Percentiles rank a stretch among this genome's conserved stretches.
phyloP scores from a whole-genome alignment of 2,113 vertebrate genomes.

The Corvus cornix region DNA sequence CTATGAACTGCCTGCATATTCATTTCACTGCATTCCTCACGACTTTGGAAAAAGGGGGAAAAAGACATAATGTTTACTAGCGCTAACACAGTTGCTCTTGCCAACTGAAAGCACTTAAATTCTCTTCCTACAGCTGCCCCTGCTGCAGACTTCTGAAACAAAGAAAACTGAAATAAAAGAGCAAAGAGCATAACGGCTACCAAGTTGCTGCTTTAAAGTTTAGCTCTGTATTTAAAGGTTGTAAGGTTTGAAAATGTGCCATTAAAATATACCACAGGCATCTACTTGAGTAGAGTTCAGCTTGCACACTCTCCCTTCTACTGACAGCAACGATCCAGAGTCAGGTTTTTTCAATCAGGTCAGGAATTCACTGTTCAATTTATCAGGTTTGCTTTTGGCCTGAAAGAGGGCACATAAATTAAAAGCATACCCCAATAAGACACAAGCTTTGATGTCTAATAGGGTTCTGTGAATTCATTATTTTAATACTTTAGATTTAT shows the following conservation, averaged over 20 bases:
- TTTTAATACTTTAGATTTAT: conserved; percentile 68
- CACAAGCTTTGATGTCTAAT: conserved; percentile 62
- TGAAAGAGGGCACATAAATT: conserved; percentile 40
- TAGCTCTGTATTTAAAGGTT: conserved; percentile 20
- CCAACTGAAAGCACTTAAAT: conserved; percentile 39
- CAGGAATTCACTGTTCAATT: conserved; percentile 48
- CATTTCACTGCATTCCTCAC: conserved; percentile 22
- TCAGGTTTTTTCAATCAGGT: conserved; percentile 57
- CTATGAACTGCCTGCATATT: conserved; percentile 1
- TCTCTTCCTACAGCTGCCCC: conserved; percentile 13
- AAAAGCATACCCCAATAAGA: conserved; percentile 61
- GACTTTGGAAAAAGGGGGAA: background rate
- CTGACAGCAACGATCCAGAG: conserved; percentile 1
- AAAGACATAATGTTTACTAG: conserved; percentile 35
- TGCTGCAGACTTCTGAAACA: conserved; percentile 26
- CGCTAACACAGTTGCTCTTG: conserved; percentile 25
- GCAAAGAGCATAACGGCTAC: conserved; percentile 13
- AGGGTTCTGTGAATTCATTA: conserved; percentile 45
- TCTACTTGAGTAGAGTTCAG: background rate
- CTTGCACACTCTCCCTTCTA: conserved; percentile 4
- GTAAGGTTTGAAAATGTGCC: conserved; percentile 46
- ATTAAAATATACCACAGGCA: conserved; percentile 42
- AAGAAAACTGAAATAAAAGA: conserved; percentile 34
- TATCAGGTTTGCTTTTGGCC: conserved; percentile 56
- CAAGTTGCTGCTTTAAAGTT: conserved; percentile 39